These are phyloP conservation scores for Harpagifer antarcticus DNA, from an alignment of 2,797 vertebrate species.

Conservation along the genomic window DNA sequence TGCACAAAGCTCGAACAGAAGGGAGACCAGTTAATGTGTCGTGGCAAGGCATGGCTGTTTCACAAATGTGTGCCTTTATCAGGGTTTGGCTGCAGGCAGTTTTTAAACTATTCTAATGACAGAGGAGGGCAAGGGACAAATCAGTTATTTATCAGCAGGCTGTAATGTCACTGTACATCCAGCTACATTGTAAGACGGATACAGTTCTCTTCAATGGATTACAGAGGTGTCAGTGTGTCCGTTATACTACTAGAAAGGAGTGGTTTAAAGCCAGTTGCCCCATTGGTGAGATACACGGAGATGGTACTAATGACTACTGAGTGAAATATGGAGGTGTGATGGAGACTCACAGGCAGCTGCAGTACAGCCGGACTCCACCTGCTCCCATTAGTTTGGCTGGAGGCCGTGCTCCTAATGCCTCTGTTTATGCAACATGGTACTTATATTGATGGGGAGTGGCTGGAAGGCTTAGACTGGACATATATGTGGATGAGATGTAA, in stretches of 20 bases:
- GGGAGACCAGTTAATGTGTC: constrained; percentile 36
- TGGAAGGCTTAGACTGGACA: constrained; percentile 42
- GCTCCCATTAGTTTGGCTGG: constrained; percentile 56
- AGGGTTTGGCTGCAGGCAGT: constrained; percentile 70
- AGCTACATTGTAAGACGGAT: constrained; percentile 61
- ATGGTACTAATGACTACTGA: constrained; percentile 52
- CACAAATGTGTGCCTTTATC: constrained; percentile 83
- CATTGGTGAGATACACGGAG: constrained; percentile 22
- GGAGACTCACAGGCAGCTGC: constrained; percentile 74
- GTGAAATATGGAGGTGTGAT: constrained; percentile 49
- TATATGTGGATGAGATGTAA: constrained; percentile 46
- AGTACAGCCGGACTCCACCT: constrained; percentile 57
- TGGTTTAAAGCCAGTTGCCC: constrained; percentile 24
- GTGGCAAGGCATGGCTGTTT: constrained; percentile 64
- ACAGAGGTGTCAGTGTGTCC: constrained; percentile 53
- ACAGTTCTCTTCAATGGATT: constrained; percentile 40
- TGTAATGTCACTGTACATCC: constrained; percentile 70
- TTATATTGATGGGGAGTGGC: constrained; percentile 48
- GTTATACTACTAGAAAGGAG: constrained; percentile 42
- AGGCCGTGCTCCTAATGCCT: constrained; percentile 59
- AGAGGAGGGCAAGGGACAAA: constrained; percentile 39
- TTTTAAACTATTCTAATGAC: constrained; percentile 60
- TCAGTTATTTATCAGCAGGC: constrained; percentile 64
- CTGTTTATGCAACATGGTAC: constrained; percentile 69
- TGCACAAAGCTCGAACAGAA: constrained; percentile 41